phyloP scores from a whole-genome alignment of 64 coral and sea anemone genomes.

The Acropora yongei region DNA sequence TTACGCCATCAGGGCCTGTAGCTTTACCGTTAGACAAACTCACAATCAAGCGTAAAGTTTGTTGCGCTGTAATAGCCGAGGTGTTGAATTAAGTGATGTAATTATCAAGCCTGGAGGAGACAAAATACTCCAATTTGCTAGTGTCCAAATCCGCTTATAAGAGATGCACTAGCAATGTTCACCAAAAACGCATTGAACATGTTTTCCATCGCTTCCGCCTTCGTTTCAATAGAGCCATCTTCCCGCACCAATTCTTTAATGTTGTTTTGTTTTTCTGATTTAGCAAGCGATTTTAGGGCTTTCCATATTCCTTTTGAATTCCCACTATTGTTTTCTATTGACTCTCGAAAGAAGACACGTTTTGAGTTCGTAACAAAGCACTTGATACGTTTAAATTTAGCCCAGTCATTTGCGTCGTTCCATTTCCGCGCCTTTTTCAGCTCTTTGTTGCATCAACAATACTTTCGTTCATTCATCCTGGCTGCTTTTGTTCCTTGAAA shows the following conservation, averaged over 20 bases:
- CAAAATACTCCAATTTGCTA: background rate
- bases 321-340: no score
- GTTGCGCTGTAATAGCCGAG: background rate
- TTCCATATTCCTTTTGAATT: conserved; percentile 46
- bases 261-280: background rate
- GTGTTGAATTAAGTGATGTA: background rate
- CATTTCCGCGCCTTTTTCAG: no score
- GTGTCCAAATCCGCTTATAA: background rate
- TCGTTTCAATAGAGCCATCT: background rate
- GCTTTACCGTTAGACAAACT: background rate
- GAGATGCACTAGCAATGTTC: background rate
- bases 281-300: conserved; percentile 32
- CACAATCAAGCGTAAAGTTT: background rate
- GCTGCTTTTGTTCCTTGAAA: no score
- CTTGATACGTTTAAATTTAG: no score
- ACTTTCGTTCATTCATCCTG: no score
- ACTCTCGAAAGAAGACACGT: no score
- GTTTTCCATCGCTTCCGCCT: conserved; percentile 14
- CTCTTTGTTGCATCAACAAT: no score
- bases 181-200: conserved; percentile 18
- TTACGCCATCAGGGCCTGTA: conserved; percentile 31
- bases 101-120: background rate
- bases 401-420: no score
- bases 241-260: conserved; percentile 29
- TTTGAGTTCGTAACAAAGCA: no score